Evolutionary conservation across 2,797 vertebrate species (phyloP).

Genomic region (Galaxias olidus): DNA sequence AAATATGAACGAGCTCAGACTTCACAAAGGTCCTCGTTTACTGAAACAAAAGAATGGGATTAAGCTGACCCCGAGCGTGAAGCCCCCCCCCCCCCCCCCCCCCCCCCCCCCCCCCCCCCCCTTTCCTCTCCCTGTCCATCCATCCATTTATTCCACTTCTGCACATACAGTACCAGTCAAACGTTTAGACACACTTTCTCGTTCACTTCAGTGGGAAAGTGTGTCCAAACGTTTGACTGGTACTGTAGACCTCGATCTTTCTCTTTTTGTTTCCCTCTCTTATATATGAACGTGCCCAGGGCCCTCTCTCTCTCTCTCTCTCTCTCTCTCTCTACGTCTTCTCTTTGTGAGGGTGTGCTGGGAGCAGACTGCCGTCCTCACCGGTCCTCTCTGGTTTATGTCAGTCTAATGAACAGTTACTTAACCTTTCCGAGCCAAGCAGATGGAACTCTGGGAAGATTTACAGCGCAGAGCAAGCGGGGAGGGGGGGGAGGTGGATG

Average conservation of each 20-base stretch:
- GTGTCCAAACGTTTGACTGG: too few relatives aligned
- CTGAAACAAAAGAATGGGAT: conserved; percentile 35
- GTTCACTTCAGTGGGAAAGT: too few relatives aligned
- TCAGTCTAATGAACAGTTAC: conserved; percentile 56
- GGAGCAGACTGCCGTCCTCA: conserved; percentile 13
- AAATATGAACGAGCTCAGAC: conserved; percentile 26
- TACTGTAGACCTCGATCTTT: too few relatives aligned
- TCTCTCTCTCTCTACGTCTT: not conserved
- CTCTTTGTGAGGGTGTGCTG: conserved; percentile 13
- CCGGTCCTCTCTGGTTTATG: conserved; percentile 55
- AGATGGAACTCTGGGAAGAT: conserved; percentile 49
- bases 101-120: not conserved
- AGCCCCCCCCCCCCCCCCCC: conserved; percentile 1
- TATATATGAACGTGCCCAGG: too few relatives aligned
- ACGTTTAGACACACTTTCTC: too few relatives aligned
- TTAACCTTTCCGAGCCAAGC: conserved; percentile 34
- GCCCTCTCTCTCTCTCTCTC: conserved; percentile 9
- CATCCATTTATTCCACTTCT: conserved; percentile 20
- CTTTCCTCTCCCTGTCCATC: conserved; percentile 9
- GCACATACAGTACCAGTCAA: too few relatives aligned
- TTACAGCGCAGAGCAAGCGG: conserved; percentile 33
- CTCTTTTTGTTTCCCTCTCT: not conserved
- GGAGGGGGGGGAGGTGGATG: not conserved
- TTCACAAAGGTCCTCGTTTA: conserved; percentile 23
- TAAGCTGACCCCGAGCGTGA: conserved; percentile 6